phyloP scores from a whole-genome alignment of 2,113 vertebrate genomes.

The Lepidothrix coronata region DNA sequence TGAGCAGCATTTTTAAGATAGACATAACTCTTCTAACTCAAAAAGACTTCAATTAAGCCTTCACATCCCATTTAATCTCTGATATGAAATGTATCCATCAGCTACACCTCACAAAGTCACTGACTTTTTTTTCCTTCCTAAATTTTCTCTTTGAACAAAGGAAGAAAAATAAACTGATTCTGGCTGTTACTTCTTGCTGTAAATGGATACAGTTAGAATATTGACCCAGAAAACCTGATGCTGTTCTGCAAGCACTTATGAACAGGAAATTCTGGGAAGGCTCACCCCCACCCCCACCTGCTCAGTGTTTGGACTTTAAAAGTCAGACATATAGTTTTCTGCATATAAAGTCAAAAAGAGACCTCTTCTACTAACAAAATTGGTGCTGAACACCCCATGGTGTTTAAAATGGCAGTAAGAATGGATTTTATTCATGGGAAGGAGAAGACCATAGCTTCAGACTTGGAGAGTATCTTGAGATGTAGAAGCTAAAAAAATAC shows the following conservation, averaged over 20 bases:
- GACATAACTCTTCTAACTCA: not conserved
- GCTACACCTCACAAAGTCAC: not conserved
- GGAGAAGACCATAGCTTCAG: not conserved
- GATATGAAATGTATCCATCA: not conserved
- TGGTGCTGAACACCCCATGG: not conserved
- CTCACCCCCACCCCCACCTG: not conserved
- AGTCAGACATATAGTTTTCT: not conserved
- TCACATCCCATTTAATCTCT: not conserved
- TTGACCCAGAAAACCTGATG: not conserved
- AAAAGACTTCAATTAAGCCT: not conserved
- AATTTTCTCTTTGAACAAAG: not conserved
- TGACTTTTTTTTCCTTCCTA: not conserved
- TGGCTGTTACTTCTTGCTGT: not conserved
- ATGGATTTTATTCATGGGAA: not conserved
- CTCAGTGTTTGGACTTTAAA: not conserved
- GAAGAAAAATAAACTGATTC: not conserved
- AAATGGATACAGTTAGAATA: not conserved
- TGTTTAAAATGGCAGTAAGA: not conserved
- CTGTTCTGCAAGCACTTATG: not conserved
- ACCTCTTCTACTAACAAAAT: not conserved
- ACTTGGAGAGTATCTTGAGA: not conserved
- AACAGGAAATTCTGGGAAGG: not conserved
- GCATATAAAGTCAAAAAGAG: not conserved
- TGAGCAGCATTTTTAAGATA: not conserved
- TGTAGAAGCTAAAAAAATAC: not conserved